These are phyloP conservation scores for Herpailurus yagouaroundi DNA, from an alignment of 2,113 vertebrate genomes.

Conservation along the genomic window DNA sequence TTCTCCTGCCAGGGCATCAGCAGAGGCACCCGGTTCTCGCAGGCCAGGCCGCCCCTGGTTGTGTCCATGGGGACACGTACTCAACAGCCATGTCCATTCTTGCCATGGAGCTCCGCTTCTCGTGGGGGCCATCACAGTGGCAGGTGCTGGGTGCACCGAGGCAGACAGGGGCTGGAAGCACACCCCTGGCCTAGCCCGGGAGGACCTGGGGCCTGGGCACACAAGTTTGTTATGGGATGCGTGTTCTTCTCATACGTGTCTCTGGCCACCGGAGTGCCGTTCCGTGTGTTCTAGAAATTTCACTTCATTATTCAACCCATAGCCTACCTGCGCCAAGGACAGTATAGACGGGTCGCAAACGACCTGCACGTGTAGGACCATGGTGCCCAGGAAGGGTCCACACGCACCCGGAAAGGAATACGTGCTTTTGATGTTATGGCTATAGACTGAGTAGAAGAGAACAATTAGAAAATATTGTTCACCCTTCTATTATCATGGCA, in stretches of 20 bases:
- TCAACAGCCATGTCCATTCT: rapidly evolving
- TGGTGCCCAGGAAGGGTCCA: rapidly evolving
- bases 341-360: rapidly evolving
- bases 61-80: rapidly evolving
- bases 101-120: rapidly evolving
- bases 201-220: rapidly evolving
- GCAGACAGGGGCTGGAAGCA: rapidly evolving
- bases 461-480: too few relatives aligned
- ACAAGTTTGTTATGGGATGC: rapidly evolving
- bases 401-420: too few relatives aligned
- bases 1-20: too few relatives aligned
- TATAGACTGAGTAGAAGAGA: background rate
- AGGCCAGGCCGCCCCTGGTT: background rate
- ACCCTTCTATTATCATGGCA: too few relatives aligned
- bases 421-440: background rate
- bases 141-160: rapidly evolving
- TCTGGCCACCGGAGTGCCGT: background rate
- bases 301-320: background rate
- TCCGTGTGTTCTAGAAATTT: too few relatives aligned
- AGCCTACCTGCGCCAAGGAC: background rate
- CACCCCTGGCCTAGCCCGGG: rapidly evolving
- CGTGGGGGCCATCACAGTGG: rapidly evolving
- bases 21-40: too few relatives aligned
- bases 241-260: rapidly evolving
- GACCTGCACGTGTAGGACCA: rapidly evolving